Base-by-base conservation (phyloP, 2,888 invertebrate genomes). In the Quadroppia sp. region DNA sequence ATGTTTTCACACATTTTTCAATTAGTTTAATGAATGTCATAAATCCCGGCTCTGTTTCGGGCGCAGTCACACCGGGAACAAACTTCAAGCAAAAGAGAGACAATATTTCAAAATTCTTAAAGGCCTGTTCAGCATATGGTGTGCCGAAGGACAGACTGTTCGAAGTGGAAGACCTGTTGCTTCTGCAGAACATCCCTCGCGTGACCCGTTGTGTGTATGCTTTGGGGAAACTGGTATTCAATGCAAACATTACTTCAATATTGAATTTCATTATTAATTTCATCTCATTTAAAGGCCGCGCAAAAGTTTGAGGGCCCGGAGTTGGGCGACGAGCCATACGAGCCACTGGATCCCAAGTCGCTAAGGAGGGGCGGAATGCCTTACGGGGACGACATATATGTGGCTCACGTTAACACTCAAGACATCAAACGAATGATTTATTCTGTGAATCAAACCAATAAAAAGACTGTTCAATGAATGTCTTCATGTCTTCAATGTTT, bases 21-120 rank as follows among this genome's bases (percentile, higher is more conserved):
- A n/a, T n/a, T 45, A 79, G 79, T 53, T 72, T 79, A 53, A 79
- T 79, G 76, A 78, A 79, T 53, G 75, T 71, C 73, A 76, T 79
- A 59, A 78, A 79, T 59, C 76, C 78, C 3, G 77, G 76, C 48
- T 75, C 77, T 1, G 76, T 79, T 48, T 76, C 76, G 23, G 79
- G 78, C 11, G 77, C 78, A 28, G 75, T 79, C 13, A 74, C 74
- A 59, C 32, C 75, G 0, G 78, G 77, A 7, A 76, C 72, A 17
- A 77, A 78, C 75, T 74, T 61, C 71, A 9, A 36, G 75, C 42
- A 64, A 53, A 20, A 83, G 81, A 77, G 82, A 59, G 82, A 83
- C 76, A 83, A 83, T 75, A 77, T 83, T 30, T 81, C 81, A 75
- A 79, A 82, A 79, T 83, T 83, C 78, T 77, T 83, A 70, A 82